Evolutionary conservation across 2,113 vertebrate species (phyloP), one percentile per base, ranked within the genome.

Genomic region (Butastur rufipennis): DNA sequence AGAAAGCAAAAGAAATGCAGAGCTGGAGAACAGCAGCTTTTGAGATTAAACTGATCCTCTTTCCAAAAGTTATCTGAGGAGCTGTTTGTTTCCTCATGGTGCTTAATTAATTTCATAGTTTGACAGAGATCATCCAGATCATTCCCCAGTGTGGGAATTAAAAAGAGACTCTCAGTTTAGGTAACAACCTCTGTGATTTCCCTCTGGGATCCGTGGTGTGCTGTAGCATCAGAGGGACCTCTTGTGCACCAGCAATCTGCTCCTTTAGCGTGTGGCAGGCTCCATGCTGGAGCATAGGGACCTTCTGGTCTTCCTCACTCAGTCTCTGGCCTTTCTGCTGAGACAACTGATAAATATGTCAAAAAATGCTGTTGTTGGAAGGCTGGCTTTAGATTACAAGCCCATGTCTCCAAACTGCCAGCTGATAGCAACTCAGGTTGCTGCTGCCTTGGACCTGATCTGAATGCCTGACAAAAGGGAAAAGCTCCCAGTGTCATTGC

Each of bases 211-310:
- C 5, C 1, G 25, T n/a, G 27, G 14, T 71, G 55, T 26, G 12
- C 72, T 45, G 21, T 11, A 71, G 55, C 48, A 38, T 36, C 65
- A 40, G 43, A 55, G n/a, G 16, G 11, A 29, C 36, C 12, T 36
- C 59, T 27, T 26, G 5, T 36, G 78, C 50, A 68, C 16, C 22
- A 11, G 29, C 10, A 34, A 9, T 6, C 43, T 14, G 26, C 32
- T 66, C 22, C 61, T 48, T 70, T 6, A 19, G 55, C 1, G 0
- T 6, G 4, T 5, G 12, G 16, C 61, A 13, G 3, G n/a, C 31
- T 42, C 42, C 1, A 1, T 66, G 45, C 56, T 11, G n/a, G 13
- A 10, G 15, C 11, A 29, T 74, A 47, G 16, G 22, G 36, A 82
- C 9, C 3, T 21, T 31, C 11, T 31, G 62, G 9, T 66, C 71